A percentile compares a stretch with the other conserved stretches of the same genome.
phyloP scores from a whole-genome alignment of 2,113 vertebrate genomes.

The Neotoma lepida region DNA sequence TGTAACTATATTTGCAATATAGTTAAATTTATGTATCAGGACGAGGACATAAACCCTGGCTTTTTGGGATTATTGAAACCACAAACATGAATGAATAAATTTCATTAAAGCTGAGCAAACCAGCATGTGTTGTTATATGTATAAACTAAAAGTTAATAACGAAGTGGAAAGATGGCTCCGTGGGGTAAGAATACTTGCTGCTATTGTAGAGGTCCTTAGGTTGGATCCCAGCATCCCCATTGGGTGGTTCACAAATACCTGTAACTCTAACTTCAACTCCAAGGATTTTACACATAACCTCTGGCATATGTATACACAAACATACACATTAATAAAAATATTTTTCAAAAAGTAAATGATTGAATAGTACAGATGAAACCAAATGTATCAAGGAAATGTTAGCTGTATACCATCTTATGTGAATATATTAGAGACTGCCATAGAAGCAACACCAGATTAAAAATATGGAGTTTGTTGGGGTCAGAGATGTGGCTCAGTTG shows the following conservation, averaged over 20 bases:
- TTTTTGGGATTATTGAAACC: background rate
- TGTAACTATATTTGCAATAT: background rate
- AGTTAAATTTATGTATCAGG: no score
- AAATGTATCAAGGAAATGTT: background rate
- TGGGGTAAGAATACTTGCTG: background rate
- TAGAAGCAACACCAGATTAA: constrained; percentile 6
- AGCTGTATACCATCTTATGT: background rate
- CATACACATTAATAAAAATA: background rate
- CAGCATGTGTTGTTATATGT: background rate
- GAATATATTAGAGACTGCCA: background rate
- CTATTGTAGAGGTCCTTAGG: background rate
- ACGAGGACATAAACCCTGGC: background rate
- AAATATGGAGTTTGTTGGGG: background rate
- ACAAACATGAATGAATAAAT: background rate
- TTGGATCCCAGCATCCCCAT: background rate
- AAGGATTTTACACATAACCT: background rate
- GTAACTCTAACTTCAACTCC: background rate
- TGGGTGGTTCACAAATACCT: background rate
- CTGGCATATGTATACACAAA: background rate
- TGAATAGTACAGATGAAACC: constrained; percentile 32
- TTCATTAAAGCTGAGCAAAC: background rate
- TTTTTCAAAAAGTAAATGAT: background rate
- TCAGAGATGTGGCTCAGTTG: background rate
- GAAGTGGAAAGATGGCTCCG: background rate
- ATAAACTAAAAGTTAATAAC: background rate